These are phyloP conservation scores for Helicorthomorpha holstii DNA, from an alignment of 1,140 invertebrate genomes.

Conservation along the genomic window DNA sequence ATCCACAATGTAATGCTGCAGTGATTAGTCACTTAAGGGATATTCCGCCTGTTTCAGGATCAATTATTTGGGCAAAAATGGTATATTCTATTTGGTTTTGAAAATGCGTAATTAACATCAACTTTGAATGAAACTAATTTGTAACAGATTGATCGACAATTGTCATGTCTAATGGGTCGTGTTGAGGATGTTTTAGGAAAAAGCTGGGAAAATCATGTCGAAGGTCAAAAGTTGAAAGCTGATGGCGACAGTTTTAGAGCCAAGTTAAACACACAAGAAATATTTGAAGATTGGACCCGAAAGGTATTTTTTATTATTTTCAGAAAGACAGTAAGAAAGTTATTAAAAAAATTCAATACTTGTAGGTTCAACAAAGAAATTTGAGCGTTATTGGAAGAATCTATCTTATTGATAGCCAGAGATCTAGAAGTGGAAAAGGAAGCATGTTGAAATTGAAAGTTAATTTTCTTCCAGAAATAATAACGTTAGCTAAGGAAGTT, in stretches of 20 bases:
- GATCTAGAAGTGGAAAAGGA: constrained; percentile 62
- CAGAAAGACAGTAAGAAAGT: constrained; percentile 1
- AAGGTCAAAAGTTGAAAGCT: constrained; percentile 93
- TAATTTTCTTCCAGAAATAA: constrained; percentile 96
- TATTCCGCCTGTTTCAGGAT: constrained; percentile 88
- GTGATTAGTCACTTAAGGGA: constrained; percentile 79
- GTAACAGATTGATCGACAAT: constrained; percentile 82
- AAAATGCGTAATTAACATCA: too few species aligned
- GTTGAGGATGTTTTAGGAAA: constrained; percentile 97
- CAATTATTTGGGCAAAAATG: constrained; percentile 97
- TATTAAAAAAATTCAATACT: constrained; percentile 7
- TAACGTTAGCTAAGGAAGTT: constrained; percentile 94
- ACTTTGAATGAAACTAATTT: constrained; percentile 3
- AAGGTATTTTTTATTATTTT: constrained; percentile 37
- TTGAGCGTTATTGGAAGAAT: constrained; percentile 83
- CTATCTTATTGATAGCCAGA: constrained; percentile 72
- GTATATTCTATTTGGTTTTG: constrained; percentile 15
- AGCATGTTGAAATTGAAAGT: constrained; percentile 85
- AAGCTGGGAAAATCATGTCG: constrained; percentile 98
- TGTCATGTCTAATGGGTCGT: constrained; percentile 88
- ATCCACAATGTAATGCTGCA: constrained; percentile 79
- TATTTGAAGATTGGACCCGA: constrained; percentile 94
- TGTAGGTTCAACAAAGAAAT: constrained; percentile 73
- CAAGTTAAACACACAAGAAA: constrained; percentile 87
- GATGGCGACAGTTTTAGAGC: constrained; percentile 93